These are phyloP conservation scores for Varanus salvator DNA, from an alignment of 2,113 vertebrate genomes.

Conservation along the genomic window DNA sequence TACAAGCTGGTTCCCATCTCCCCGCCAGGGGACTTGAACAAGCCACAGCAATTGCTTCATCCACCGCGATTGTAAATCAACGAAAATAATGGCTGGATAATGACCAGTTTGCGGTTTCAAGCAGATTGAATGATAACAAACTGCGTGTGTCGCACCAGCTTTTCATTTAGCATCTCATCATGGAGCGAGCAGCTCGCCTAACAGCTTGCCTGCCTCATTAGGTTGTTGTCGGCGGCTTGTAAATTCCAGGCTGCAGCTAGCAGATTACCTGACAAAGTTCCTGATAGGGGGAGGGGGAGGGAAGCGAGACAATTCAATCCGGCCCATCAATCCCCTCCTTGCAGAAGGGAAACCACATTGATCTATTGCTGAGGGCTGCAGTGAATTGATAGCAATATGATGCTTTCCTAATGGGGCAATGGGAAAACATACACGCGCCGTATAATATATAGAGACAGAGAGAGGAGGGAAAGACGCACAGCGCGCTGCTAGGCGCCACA, in stretches of 20 bases:
- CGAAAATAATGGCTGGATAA: slow-evolving; percentile 97
- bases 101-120: slow-evolving; percentile 96
- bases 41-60: slow-evolving; percentile 89
- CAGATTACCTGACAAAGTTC: slow-evolving; percentile 95
- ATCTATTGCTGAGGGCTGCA: slow-evolving; percentile 81
- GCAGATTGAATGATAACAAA: slow-evolving; percentile 99
- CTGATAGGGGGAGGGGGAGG: slow-evolving; percentile 78
- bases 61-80: slow-evolving; percentile 94
- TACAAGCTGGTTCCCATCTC: slow-evolving; percentile 94
- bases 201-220: slow-evolving; percentile 92
- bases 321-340: slow-evolving; percentile 83
- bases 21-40: slow-evolving; percentile 89
- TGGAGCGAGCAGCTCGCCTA: slow-evolving; percentile 86
- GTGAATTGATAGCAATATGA: slow-evolving; percentile 83
- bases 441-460: slow-evolving; percentile 21
- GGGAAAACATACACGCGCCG: slow-evolving; percentile 72
- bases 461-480: slow-evolving; percentile 30
- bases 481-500: slow-evolving; percentile 60
- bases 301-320: slow-evolving; percentile 87
- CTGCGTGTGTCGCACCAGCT: slow-evolving; percentile 88
- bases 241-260: slow-evolving; percentile 85
- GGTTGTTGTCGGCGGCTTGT: slow-evolving; percentile 88
- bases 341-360: slow-evolving; percentile 76
- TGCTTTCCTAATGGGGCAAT: slow-evolving; percentile 82
- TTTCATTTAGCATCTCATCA: slow-evolving; percentile 98